Conservation (phyloP, 2,797 vertebrate species). For the Pipistrellus kuhlii region DNA sequence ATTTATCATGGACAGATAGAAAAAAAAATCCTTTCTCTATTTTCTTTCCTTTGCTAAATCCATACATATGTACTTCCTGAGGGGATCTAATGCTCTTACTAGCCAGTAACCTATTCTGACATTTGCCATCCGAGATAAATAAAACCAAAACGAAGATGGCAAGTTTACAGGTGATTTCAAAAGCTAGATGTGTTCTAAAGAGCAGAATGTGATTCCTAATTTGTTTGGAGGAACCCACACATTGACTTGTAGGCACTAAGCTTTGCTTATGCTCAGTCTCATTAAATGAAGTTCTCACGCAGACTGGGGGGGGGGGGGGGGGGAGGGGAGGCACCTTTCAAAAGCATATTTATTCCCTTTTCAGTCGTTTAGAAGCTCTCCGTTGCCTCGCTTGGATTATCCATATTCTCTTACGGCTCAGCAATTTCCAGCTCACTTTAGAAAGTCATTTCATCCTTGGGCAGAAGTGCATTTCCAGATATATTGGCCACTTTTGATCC, state of each 20-base stretch:
- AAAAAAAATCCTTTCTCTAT: background rate
- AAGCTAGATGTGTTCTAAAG: constrained; percentile 34
- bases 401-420: constrained; percentile 52
- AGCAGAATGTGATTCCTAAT: background rate
- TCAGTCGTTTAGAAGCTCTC: constrained; percentile 33
- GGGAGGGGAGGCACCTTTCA: background rate
- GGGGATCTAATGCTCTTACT: constrained; percentile 27
- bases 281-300: constrained; percentile 57
- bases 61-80: background rate
- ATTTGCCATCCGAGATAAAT: constrained; percentile 28
- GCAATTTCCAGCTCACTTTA: constrained; percentile 56
- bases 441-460: constrained; percentile 56
- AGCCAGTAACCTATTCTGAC: constrained; percentile 19
- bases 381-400: constrained; percentile 58
- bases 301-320: background rate
- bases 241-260: constrained; percentile 49
- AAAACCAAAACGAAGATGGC: constrained; percentile 53
- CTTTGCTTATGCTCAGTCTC: background rate
- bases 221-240: constrained; percentile 17
- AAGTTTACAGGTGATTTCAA: constrained; percentile 27
- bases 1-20: constrained; percentile 38
- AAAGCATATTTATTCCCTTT: constrained; percentile 35
- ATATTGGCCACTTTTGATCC: constrained; percentile 58
- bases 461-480: constrained; percentile 44
- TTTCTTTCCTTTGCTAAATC: constrained; percentile 55